phyloP scores from a whole-genome alignment of 2,113 vertebrate genomes.

The Rafetus swinhoei region DNA sequence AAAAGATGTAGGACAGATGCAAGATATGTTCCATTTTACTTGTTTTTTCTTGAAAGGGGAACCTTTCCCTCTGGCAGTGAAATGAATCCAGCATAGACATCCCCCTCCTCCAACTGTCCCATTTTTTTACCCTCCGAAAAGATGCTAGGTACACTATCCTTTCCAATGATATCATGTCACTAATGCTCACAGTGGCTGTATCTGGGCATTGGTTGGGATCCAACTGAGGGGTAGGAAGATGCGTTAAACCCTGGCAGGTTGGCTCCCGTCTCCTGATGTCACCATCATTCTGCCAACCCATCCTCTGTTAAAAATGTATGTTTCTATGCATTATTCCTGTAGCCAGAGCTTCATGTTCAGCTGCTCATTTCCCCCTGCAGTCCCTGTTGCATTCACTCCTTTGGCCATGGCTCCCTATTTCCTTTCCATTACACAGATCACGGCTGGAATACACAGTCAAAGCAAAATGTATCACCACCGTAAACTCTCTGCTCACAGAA shows the following conservation, averaged over 20 bases:
- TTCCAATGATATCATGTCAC: constrained; percentile 48
- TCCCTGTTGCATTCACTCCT: neutral
- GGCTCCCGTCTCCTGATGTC: constrained; percentile 11
- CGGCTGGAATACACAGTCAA: constrained; percentile 38
- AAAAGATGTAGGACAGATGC: constrained; percentile 30
- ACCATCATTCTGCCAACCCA: constrained; percentile 17
- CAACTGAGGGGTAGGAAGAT: constrained; percentile 5
- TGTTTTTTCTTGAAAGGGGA: neutral
- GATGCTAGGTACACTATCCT: constrained; percentile 52
- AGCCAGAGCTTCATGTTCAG: neutral
- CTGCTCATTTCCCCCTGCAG: constrained; percentile 10
- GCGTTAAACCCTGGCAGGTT: constrained; percentile 48
- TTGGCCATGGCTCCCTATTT: neutral
- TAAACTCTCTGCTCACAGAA: neutral
- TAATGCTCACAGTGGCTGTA: neutral
- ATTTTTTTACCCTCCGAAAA: constrained; percentile 16
- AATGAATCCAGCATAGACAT: constrained; percentile 37
- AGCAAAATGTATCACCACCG: neutral
- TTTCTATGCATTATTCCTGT: constrained; percentile 35
- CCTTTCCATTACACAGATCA: neutral
- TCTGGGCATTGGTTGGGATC: neutral
- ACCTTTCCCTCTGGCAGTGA: constrained; percentile 53
- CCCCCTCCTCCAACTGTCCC: neutral
- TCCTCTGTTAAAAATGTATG: constrained; percentile 38
- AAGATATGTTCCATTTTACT: constrained; percentile 14